Base-by-base conservation (phyloP, 2,113 vertebrate genomes). In the Triplophysa rosa region DNA sequence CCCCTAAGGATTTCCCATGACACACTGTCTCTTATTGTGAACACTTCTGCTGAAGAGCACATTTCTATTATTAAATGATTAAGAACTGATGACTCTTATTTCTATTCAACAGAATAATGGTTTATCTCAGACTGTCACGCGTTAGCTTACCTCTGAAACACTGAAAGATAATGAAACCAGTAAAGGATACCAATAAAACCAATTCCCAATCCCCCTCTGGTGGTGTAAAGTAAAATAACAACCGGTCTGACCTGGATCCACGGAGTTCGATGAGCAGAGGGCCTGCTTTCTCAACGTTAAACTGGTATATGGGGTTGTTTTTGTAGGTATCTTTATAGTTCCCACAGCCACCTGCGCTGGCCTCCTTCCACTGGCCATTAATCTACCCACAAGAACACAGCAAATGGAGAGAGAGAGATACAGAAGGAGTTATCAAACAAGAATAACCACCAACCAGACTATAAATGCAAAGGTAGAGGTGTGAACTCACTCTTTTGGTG, bases 341-440 rank as follows among this genome's bases (percentile, higher is more conserved):
- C 42, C 95, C 95, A 91, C 98, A 99, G 17, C 97, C 98, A 52
- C 98, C 98, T 14, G 98, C 96, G 76, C 89, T 96, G 49, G 86
- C 84, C 10, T 95, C 96, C 84, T 96, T 98, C 97, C 98, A 99
- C 83, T 98, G 96, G 21, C 97, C 98, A 63, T 98, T 98, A 54
- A 98, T 87, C 98, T 99, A 87, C 52, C 47, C n/a, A 77, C 4
- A 75, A 3, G 40, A 17, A 26, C 2, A 33, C 24, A 85, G 5
- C 5, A 37, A 7, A 37, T 37, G 56, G 16, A 56, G 47, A 59
- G 10, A 70, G 40, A 42, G 54, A 16, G 24, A 19, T 63, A 0
- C 33, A 37, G 42, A 45, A 2, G 0, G 1, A 45, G 42, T 29
- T 0, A 4, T 11, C 6, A 26, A 11, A 52, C 4, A 58, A 47